Evolutionary conservation across 2,113 vertebrate genomes (phyloP).

Genomic region (Otocyon megalotis): DNA sequence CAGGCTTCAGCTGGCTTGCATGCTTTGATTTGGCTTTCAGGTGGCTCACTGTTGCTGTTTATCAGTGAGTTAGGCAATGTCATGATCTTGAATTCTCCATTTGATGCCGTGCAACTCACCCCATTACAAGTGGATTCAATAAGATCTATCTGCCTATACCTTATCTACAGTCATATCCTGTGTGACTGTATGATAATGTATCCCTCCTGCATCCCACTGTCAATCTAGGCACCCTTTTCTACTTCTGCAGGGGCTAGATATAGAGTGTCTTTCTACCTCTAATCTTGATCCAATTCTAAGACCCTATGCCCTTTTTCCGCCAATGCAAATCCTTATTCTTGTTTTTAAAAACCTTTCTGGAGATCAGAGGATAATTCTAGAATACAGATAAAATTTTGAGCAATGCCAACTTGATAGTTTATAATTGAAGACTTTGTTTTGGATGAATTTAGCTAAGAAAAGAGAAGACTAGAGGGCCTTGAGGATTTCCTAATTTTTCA

Average conservation of each 20-base stretch:
- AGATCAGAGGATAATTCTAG: not conserved
- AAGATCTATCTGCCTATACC: not conserved
- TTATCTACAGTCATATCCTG: not conserved
- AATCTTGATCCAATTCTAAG: not conserved
- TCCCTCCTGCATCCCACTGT: not conserved
- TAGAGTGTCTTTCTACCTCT: not conserved
- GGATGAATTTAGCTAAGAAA: not conserved
- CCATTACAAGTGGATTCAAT: not conserved
- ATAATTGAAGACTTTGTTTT: not conserved
- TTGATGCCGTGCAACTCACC: not conserved
- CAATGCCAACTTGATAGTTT: not conserved
- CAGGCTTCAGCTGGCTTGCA: not conserved
- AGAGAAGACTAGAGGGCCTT: not conserved
- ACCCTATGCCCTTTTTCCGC: not conserved
- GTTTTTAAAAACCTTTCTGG: not conserved
- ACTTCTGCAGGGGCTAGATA: too few species aligned
- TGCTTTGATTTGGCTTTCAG: not conserved
- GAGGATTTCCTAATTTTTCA: not conserved
- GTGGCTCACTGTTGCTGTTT: not conserved
- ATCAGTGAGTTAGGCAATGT: not conserved
- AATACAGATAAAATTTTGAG: not conserved
- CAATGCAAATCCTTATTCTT: not conserved
- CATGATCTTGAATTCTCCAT: not conserved
- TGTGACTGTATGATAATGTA: too few species aligned
- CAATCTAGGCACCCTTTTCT: not conserved